Evolutionary conservation across 2,888 invertebrate genomes (phyloP), one percentile per base, ranked within the genome.

Genomic region (Tenthredo distinguenda): DNA sequence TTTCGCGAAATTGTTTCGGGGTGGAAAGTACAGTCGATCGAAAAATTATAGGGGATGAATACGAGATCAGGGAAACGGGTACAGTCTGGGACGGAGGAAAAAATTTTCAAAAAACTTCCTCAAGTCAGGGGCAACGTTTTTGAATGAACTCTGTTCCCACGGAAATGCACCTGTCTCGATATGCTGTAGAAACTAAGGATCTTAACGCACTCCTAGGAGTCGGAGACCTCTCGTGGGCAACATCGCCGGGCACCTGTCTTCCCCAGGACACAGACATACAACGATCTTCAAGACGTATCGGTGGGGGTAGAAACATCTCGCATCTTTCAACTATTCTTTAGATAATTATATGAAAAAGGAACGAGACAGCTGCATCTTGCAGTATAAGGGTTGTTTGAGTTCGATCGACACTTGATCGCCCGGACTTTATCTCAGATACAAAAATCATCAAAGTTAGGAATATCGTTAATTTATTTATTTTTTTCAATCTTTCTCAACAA

Each of bases 171-270:
- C 83, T 83, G 83, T 83, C 83, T 68, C 34, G 31, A 83, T 83
- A 31, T 68, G 83, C 68, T 50, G 83, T 58, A 71, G 68, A 83
- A 43, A 43, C 71, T 50, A 47, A 68, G 68, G 83, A 71, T 83
- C 83, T 15, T 18, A 21, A 43, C 83, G 68, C 9, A 43, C 43
- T 71, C 83, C 83, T 83, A 83, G 83, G 68, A 83, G 83, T 68
- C 68, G 43, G 65, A 65, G 68, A 68, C 83, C 83, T 83, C 83
- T 83, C 68, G 47, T 65, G 81, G 71, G 71, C 68, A 65, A 68
- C 65, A 50, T 83, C 83, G 83, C 83, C 83, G n/a, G 83, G 83
- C 83, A 83, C 83, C 83, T 83, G 83, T 83, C 83, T 83, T 81
- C 65, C 79, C 40, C 21, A 40, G 15, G 40, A 62, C 65, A 43